Evolutionary conservation across 2,888 invertebrate genomes (phyloP).

Genomic region (Patella depressa): DNA sequence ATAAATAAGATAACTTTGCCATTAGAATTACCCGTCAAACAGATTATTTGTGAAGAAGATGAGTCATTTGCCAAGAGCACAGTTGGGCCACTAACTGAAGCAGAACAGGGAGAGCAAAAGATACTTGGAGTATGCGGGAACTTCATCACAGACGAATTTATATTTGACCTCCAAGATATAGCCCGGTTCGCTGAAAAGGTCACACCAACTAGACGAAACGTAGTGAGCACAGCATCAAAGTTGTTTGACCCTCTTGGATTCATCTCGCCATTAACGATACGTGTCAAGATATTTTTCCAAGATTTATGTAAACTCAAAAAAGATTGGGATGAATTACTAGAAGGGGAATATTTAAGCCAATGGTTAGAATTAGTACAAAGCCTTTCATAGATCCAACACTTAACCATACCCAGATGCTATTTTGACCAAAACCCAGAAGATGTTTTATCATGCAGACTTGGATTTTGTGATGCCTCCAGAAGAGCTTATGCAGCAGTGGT

Average conservation of each 20-base stretch:
- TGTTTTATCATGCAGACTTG: neutral
- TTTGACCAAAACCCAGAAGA: neutral
- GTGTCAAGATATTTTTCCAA: neutral
- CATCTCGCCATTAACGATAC: neutral
- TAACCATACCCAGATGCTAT: neutral
- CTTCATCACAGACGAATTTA: neutral
- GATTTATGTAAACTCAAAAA: neutral
- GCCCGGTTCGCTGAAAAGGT: neutral
- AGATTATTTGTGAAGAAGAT: slow-evolving; percentile 3
- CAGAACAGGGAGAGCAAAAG: neutral
- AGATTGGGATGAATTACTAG: neutral
- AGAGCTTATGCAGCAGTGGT: slow-evolving; percentile 1
- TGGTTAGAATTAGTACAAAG: neutral
- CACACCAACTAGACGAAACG: neutral
- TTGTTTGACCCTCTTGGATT: slow-evolving; percentile 6
- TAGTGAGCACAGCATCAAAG: neutral
- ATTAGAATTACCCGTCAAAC: neutral
- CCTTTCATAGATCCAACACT: neutral
- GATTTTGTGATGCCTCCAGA: neutral
- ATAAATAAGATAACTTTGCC: neutral
- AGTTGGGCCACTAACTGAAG: neutral
- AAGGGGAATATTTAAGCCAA: neutral
- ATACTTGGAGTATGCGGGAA: neutral
- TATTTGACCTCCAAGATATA: slow-evolving; percentile 5
- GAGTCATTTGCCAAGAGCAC: neutral